A percentile compares a stretch with the other conserved stretches of the same genome.
phyloP scores from a whole-genome alignment of 2,113 vertebrate genomes.

The Corythornis vintsioides region DNA sequence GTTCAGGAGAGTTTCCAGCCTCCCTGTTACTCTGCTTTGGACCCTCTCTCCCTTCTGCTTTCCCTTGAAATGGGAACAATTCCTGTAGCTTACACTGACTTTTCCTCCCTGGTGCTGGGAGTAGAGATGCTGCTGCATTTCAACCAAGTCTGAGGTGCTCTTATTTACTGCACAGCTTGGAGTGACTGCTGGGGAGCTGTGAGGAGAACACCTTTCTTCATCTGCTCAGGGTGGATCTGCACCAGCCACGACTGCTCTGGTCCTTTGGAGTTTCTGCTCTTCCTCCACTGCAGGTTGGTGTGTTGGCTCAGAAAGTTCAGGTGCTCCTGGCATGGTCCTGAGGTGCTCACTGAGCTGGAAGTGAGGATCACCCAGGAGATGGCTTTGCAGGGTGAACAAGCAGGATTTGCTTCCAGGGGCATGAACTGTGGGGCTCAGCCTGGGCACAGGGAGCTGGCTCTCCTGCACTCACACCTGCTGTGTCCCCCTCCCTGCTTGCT shows the following conservation, averaged over 20 bases:
- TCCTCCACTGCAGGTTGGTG: neutral
- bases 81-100: neutral
- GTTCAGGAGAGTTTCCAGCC: neutral
- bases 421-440: neutral
- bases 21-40: neutral
- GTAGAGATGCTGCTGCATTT: neutral
- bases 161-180: neutral
- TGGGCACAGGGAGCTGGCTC: neutral
- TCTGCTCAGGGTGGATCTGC: neutral
- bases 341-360: neutral
- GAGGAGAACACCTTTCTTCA: neutral
- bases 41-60: neutral
- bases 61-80: neutral
- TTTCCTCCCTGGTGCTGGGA: neutral
- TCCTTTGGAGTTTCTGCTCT: neutral
- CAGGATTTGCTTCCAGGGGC: neutral
- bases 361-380: neutral
- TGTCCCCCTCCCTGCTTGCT: neutral
- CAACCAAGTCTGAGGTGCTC: neutral
- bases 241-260: neutral
- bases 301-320: neutral
- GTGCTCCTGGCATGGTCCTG: neutral
- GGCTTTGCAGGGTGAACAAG: neutral
- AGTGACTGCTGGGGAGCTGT: neutral
- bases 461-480: neutral